phyloP scores from a whole-genome alignment of 2,797 vertebrate genomes.

The Scolopax rusticola region DNA sequence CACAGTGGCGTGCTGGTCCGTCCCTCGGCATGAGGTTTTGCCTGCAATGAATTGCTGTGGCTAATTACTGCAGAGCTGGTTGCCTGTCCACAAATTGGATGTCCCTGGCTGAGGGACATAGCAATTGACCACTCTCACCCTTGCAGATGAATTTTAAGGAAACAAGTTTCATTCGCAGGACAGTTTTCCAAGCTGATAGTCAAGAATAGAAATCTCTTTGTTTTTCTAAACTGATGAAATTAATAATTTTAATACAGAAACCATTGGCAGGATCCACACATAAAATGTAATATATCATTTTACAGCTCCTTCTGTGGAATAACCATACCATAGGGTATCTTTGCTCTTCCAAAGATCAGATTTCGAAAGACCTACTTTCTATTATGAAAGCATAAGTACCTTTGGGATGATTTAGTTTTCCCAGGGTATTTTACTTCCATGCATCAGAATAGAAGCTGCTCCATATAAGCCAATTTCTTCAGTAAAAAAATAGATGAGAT shows the following conservation, averaged over 20 bases:
- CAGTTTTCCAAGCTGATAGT: neutral
- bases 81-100: neutral
- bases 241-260: neutral
- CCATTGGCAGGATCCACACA: neutral
- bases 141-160: neutral
- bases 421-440: neutral
- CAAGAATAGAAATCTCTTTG: neutral
- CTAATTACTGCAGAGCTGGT: rapidly evolving
- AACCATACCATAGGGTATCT: neutral
- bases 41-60: neutral
- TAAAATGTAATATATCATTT: neutral
- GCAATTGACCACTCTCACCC: rapidly evolving
- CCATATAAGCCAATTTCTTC: neutral
- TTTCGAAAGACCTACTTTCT: neutral
- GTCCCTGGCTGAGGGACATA: neutral
- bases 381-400: neutral
- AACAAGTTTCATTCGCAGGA: neutral
- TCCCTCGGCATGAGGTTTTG: rapidly evolving
- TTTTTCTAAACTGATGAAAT: neutral
- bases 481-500: neutral
- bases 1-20: rapidly evolving
- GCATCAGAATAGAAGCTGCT: neutral
- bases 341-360: neutral
- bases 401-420: neutral
- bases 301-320: neutral